phyloP scores from a whole-genome alignment of 1,140 invertebrate species.

The Psilanteris sp. region DNA sequence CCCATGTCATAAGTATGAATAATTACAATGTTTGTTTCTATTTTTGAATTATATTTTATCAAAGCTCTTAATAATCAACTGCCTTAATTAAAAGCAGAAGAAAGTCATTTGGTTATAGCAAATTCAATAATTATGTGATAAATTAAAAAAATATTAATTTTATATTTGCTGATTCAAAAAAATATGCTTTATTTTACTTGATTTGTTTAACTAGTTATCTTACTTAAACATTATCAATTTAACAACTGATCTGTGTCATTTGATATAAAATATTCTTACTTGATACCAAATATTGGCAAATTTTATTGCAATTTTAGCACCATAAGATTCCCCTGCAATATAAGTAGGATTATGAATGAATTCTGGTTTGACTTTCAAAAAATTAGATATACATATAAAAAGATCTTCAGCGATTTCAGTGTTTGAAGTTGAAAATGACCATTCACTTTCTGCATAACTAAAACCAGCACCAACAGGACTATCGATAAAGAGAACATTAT shows the following conservation, averaged over 20 bases:
- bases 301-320: slow-evolving; percentile 93
- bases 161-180: no score
- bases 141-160: no score
- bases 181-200: no score
- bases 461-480: slow-evolving; percentile 94
- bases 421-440: slow-evolving; percentile 83
- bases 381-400: slow-evolving; percentile 84
- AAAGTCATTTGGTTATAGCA: no score
- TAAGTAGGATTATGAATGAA: slow-evolving; percentile 87
- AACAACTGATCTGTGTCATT: background rate
- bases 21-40: no score
- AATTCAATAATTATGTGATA: no score
- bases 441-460: slow-evolving; percentile 86
- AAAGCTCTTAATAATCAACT: no score
- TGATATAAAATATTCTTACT: slow-evolving; percentile 74
- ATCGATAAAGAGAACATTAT: slow-evolving; percentile 92
- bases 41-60: no score
- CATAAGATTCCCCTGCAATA: slow-evolving; percentile 92
- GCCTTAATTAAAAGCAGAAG: no score
- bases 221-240: no score
- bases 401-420: slow-evolving; percentile 89
- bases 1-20: no score
- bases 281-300: slow-evolving; percentile 84
- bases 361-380: slow-evolving; percentile 83
- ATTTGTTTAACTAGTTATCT: no score